These are phyloP conservation scores for Hippopotamus amphibius DNA, from an alignment of 2,113 vertebrate genomes.

Conservation along the genomic window DNA sequence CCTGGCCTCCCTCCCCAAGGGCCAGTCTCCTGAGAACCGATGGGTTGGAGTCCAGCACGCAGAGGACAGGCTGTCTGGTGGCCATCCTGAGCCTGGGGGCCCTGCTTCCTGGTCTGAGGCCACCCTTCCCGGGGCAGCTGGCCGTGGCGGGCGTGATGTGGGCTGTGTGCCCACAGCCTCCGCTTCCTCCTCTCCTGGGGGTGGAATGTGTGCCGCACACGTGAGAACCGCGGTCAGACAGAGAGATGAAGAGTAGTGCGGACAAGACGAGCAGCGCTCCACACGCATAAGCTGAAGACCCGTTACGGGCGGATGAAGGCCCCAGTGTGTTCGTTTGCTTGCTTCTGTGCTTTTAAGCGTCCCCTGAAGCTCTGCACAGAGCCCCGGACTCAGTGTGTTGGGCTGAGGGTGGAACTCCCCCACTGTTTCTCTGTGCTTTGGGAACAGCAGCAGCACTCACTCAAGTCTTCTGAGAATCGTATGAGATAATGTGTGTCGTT, in stretches of 20 bases:
- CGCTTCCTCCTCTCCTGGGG: rapidly evolving
- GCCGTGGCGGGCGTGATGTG: neutral
- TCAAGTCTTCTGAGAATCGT: neutral
- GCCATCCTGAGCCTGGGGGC: neutral
- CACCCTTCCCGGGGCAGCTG: neutral
- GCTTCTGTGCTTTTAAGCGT: neutral
- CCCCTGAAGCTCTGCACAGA: neutral
- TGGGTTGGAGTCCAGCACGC: neutral
- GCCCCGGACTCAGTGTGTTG: neutral
- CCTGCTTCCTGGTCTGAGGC: neutral
- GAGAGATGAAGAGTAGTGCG: neutral
- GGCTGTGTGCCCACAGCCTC: neutral
- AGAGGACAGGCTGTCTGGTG: neutral
- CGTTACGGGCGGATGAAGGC: neutral
- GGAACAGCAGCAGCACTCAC: neutral
- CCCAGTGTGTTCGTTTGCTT: neutral
- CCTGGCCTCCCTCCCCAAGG: neutral
- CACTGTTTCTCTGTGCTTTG: neutral
- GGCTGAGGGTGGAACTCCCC: neutral
- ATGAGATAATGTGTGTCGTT: rapidly evolving
- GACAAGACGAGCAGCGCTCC: neutral
- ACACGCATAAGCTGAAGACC: rapidly evolving
- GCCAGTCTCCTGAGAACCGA: rapidly evolving
- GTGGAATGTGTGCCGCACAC: rapidly evolving
- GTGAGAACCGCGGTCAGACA: rapidly evolving